phyloP scores from a whole-genome alignment of 2,113 vertebrate species.

The Saguinus imperator region DNA sequence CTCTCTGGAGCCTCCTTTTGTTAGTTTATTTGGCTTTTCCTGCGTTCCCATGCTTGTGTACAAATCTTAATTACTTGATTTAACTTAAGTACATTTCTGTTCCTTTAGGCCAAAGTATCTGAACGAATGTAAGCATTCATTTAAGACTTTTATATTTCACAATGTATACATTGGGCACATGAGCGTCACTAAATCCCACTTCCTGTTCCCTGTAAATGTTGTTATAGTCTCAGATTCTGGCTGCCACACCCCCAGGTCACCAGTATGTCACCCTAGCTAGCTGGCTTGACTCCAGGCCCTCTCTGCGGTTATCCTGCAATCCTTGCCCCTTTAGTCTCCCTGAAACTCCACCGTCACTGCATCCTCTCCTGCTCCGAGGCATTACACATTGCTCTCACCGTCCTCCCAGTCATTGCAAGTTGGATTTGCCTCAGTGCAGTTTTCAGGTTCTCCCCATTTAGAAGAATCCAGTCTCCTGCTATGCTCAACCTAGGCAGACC shows the following conservation, averaged over 20 bases:
- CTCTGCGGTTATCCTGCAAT: not conserved
- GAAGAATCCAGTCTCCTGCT: not conserved
- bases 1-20: not conserved
- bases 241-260: not conserved
- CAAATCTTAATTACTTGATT: slow-evolving; percentile 20
- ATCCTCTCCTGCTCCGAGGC: not conserved
- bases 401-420: not conserved
- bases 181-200: not conserved
- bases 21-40: not conserved
- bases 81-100: slow-evolving; percentile 30
- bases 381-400: not conserved
- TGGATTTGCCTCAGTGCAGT: not conserved
- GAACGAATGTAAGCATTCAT: not conserved
- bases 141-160: not conserved
- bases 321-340: not conserved
- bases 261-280: fast-evolving
- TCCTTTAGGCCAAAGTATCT: slow-evolving; percentile 27
- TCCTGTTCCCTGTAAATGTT: not conserved
- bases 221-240: not conserved
- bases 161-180: fast-evolving
- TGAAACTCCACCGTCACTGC: not conserved
- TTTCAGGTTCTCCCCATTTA: not conserved
- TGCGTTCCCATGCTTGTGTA: not conserved
- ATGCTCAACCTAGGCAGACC: not conserved
- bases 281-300: not conserved